Conservation (phyloP, 2,113 vertebrate genomes). For the Toxostoma redivivum region DNA sequence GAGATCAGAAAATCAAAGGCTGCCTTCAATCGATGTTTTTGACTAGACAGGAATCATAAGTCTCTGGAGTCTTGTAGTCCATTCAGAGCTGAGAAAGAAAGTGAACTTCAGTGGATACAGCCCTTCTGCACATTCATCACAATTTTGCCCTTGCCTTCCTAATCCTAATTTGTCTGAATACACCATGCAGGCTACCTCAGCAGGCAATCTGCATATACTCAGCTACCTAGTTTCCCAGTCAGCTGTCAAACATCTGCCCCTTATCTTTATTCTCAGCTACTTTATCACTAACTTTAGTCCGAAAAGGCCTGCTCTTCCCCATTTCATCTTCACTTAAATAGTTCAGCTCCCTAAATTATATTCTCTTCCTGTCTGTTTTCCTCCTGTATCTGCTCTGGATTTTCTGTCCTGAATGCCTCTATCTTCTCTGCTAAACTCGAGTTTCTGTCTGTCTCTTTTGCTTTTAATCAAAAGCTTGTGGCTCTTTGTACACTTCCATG, state of each 20-base stretch:
- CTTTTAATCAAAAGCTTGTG: not conserved
- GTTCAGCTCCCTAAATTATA: not conserved
- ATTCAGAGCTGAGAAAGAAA: not conserved
- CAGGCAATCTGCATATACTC: not conserved
- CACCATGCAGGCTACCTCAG: not conserved
- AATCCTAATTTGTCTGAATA: not conserved
- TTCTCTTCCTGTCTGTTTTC: not conserved
- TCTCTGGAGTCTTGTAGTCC: not conserved
- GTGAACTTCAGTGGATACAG: not conserved
- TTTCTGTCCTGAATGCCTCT: fast-evolving
- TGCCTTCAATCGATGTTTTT: not conserved
- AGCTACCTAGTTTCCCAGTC: not conserved
- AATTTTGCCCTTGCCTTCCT: not conserved
- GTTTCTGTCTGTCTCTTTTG: not conserved
- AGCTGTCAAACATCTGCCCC: not conserved
- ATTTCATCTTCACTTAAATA: not conserved
- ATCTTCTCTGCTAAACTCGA: not conserved
- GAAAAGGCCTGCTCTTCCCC: not conserved
- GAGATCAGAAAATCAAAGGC: not conserved
- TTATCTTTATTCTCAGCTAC: not conserved
- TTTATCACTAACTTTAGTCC: not conserved
- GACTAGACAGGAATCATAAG: not conserved
- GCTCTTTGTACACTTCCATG: not conserved
- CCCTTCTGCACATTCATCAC: not conserved
- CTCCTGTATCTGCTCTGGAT: not conserved